Percentiles rank a stretch among this genome's conserved stretches.
These are phyloP conservation scores for Ahaetulla prasina DNA, from an alignment of 2,113 vertebrate species.

Conservation along the genomic window DNA sequence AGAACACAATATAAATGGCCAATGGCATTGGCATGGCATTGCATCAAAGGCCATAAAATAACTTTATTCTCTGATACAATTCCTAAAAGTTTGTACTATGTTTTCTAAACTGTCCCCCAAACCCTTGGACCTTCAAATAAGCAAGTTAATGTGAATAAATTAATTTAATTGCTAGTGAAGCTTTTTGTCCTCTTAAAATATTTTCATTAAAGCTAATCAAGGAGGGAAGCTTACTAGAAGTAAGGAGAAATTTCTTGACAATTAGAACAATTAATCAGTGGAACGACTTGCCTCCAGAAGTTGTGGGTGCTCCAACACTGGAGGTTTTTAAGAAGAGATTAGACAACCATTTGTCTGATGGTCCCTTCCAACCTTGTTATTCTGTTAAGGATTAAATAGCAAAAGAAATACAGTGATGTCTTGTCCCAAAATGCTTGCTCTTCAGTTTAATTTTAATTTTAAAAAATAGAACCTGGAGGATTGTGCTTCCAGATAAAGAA, in stretches of 20 bases:
- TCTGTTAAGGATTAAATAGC: neutral
- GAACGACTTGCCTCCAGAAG: neutral
- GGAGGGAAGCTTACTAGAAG: neutral
- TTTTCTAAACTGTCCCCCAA: neutral
- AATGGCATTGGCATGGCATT: neutral
- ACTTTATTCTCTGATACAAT: neutral
- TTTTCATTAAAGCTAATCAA: neutral
- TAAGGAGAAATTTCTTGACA: neutral
- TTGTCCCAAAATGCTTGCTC: neutral
- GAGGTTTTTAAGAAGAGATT: neutral
- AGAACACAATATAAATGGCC: constrained; percentile 49
- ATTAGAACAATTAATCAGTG: neutral
- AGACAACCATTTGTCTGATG: neutral
- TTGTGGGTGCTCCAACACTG: neutral
- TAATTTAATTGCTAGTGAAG: constrained; percentile 21
- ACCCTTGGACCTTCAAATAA: neutral
- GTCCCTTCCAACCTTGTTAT: neutral
- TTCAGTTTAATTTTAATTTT: constrained; percentile 19
- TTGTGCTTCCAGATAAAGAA: constrained; percentile 4
- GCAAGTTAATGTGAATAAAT: neutral
- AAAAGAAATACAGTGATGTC: neutral
- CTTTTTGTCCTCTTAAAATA: constrained; percentile 23
- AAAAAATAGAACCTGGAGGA: constrained; percentile 9
- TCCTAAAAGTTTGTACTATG: neutral
- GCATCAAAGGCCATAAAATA: neutral